A percentile compares a stretch with the other conserved stretches of the same genome.
These are phyloP conservation scores for Gymnothorax javanicus DNA, from an alignment of 2,797 vertebrate genomes.

Conservation along the genomic window DNA sequence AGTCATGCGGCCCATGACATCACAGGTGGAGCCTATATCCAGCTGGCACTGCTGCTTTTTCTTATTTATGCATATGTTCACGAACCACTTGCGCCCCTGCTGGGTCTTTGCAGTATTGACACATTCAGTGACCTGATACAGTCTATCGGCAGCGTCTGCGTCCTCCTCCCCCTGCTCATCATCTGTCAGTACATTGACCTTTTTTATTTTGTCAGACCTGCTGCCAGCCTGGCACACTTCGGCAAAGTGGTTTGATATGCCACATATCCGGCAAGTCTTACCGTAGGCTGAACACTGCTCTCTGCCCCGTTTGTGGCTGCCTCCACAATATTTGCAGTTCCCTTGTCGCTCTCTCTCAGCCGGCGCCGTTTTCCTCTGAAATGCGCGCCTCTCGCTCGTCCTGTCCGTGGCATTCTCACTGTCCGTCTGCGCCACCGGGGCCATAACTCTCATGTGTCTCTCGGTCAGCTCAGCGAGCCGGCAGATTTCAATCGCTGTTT, in stretches of 20 bases:
- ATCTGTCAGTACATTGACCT: background rate
- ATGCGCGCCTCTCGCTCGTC: no score
- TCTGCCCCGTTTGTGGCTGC: background rate
- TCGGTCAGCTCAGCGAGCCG: background rate
- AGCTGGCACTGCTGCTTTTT: conserved; percentile 23
- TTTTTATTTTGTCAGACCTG: background rate
- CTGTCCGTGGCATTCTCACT: background rate
- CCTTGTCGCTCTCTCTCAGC: background rate
- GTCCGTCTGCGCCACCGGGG: background rate
- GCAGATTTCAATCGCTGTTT: background rate
- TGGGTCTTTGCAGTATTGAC: background rate
- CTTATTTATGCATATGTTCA: background rate
- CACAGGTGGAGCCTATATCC: background rate
- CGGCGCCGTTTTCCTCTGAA: background rate
- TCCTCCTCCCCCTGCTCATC: background rate
- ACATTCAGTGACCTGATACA: background rate
- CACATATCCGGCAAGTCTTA: conserved; percentile 28
- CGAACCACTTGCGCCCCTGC: background rate
- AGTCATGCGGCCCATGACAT: background rate
- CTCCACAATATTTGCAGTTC: background rate
- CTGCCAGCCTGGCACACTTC: conserved; percentile 26
- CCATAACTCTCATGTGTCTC: background rate
- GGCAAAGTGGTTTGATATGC: conserved; percentile 35
- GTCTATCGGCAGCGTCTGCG: background rate
- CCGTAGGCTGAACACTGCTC: conserved; percentile 29